Conservation (phyloP, 1,140 invertebrate genomes). For the Brachionus koreanus region DNA sequence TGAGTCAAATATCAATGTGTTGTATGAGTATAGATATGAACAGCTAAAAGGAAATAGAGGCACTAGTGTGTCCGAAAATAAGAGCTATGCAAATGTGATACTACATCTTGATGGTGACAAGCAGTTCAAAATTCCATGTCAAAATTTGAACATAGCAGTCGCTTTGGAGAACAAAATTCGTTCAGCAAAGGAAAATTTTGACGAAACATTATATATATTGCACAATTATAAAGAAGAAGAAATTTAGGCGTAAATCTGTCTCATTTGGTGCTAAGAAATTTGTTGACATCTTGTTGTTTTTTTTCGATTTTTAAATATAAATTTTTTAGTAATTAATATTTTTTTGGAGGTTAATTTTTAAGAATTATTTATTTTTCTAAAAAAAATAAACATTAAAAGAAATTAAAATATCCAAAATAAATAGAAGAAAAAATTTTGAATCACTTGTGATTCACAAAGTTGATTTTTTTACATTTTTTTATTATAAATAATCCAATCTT, state of each 20-base stretch:
- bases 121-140: not conserved
- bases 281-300: not conserved
- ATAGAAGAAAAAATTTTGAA: no score
- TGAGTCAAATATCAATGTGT: not conserved
- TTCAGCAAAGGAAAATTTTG: slow-evolving; percentile 24
- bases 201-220: slow-evolving; percentile 29
- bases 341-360: not conserved
- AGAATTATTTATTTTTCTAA: not conserved
- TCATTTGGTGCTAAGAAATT: not conserved
- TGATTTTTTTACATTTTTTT: no score
- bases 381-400: not conserved
- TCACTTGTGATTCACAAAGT: no score
- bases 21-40: slow-evolving; percentile 19
- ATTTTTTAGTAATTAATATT: not conserved
- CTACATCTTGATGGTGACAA: not conserved
- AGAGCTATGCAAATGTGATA: not conserved
- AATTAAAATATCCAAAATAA: no score
- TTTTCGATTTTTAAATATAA: not conserved
- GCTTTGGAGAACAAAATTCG: slow-evolving; percentile 22
- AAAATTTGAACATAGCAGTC: not conserved
- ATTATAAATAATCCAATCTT: no score
- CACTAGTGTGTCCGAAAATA: not conserved
- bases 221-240: slow-evolving; percentile 35
- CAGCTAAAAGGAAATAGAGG: slow-evolving; percentile 9
- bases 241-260: not conserved